These are phyloP conservation scores for Temnothorax ravouxi DNA, from an alignment of 2,888 invertebrate genomes.

Conservation along the genomic window DNA sequence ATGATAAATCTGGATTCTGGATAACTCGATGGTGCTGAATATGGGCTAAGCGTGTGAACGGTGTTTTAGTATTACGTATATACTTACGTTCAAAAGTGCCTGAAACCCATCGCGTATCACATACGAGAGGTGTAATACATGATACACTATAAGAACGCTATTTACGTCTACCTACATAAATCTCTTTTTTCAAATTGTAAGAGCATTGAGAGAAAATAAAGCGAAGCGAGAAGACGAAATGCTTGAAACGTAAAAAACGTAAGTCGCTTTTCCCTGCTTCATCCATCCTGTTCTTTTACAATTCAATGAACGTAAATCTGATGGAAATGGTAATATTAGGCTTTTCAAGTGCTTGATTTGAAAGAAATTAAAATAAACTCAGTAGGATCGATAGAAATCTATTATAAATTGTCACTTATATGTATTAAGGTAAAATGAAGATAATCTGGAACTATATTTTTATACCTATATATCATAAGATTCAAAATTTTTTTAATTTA, in stretches of 20 bases:
- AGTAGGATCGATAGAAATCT: background rate
- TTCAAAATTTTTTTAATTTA: conserved; percentile 13
- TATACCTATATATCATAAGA: background rate
- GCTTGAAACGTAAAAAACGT: conserved; percentile 52
- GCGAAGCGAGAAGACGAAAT: conserved; percentile 45
- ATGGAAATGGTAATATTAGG: conserved; percentile 24
- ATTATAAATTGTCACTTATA: conserved; percentile 10
- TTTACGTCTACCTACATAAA: conserved; percentile 72
- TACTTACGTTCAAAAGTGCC: conserved; percentile 73
- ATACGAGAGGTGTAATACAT: conserved; percentile 71
- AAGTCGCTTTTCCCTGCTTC: conserved; percentile 34
- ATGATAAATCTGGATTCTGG: conserved; percentile 60
- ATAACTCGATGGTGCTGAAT: conserved; percentile 68
- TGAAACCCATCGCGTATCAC: conserved; percentile 72
- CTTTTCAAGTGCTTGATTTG: background rate
- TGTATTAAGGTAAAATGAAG: background rate
- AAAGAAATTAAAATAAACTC: background rate
- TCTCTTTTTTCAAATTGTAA: conserved; percentile 73
- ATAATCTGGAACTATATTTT: background rate
- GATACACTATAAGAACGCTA: conserved; percentile 69
- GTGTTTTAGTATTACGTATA: conserved; percentile 63
- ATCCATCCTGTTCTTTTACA: background rate
- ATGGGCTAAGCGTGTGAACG: conserved; percentile 64
- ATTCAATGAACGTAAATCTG: conserved; percentile 33
- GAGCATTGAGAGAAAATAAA: conserved; percentile 60